phyloP scores from a whole-genome alignment of 2,888 invertebrate genomes.

The Quadriops clusia region DNA sequence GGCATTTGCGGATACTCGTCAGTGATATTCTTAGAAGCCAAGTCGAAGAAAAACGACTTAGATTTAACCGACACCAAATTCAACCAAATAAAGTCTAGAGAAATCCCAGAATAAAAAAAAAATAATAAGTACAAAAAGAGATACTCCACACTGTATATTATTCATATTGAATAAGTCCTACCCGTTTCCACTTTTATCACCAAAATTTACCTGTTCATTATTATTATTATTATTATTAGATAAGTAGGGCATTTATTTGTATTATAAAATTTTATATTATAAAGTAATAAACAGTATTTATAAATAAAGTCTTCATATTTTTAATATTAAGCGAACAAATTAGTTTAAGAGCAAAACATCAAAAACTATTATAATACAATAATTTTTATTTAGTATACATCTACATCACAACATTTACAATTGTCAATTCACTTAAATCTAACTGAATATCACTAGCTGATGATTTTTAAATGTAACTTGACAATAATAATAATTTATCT shows the following conservation, averaged over 20 bases:
- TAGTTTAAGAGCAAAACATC: slow-evolving; percentile 1
- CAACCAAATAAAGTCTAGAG: slow-evolving; percentile 24
- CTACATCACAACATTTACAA: slow-evolving; percentile 36
- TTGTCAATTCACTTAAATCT: slow-evolving; percentile 13
- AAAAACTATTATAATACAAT: slow-evolving; percentile 25
- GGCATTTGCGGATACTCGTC: slow-evolving; percentile 66
- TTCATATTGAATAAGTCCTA: too few relatives aligned
- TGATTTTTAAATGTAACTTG: not conserved
- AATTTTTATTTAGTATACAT: slow-evolving; percentile 32
- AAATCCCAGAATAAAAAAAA: slow-evolving; percentile 30
- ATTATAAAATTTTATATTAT: too few relatives aligned
- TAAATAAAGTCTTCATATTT: slow-evolving; percentile 1
- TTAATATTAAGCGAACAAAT: too few relatives aligned
- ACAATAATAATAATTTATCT: slow-evolving; percentile 18
- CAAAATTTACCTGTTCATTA: too few relatives aligned
- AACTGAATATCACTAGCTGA: not conserved
- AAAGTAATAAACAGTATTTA: too few relatives aligned
- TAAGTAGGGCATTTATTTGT: too few relatives aligned
- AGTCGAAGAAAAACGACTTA: slow-evolving; percentile 27
- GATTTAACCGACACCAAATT: slow-evolving; percentile 27
- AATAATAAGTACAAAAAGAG: too few relatives aligned
- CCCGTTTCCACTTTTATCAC: too few relatives aligned
- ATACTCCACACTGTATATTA: too few relatives aligned
- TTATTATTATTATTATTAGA: too few relatives aligned
- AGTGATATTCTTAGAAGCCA: slow-evolving; percentile 49